Percentiles rank a stretch among this genome's conserved stretches.
Evolutionary conservation across 2,797 vertebrate species (phyloP).

Genomic region (Thamnophis elegans): DNA sequence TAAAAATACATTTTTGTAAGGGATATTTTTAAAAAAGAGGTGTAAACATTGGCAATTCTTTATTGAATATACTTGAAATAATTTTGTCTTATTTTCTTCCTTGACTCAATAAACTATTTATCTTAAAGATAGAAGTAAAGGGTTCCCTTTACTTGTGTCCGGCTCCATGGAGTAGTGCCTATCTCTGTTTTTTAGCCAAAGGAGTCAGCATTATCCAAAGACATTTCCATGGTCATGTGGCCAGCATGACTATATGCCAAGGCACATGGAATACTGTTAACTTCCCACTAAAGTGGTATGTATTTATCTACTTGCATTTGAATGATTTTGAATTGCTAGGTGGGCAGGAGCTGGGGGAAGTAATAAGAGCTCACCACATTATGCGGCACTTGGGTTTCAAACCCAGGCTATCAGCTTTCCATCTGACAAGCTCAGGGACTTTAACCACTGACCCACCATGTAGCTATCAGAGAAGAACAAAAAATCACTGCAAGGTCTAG

Average conservation of each 20-base stretch:
- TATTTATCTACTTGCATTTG: neutral
- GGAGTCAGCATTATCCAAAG: neutral
- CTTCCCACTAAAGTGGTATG: neutral
- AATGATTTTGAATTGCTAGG: neutral
- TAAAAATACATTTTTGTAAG: neutral
- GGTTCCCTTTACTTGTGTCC: neutral
- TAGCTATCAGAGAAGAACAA: neutral
- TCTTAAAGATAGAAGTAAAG: neutral
- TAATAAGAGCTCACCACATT: neutral
- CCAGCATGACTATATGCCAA: neutral
- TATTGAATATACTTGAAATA: neutral
- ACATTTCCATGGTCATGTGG: neutral
- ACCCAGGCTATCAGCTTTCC: neutral
- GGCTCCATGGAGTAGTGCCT: neutral
- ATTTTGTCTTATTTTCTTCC: neutral
- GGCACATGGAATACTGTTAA: neutral
- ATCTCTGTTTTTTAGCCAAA: neutral
- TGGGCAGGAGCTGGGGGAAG: neutral
- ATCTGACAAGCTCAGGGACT: neutral
- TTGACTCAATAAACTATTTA: neutral
- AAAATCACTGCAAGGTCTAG: neutral
- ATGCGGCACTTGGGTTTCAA: neutral
- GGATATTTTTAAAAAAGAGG: neutral
- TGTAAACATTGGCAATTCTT: neutral
- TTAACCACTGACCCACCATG: neutral